A percentile compares a stretch with the other conserved stretches of the same genome.
phyloP scores from a whole-genome alignment of 2,797 vertebrate genomes.

The Carduelis carduelis region DNA sequence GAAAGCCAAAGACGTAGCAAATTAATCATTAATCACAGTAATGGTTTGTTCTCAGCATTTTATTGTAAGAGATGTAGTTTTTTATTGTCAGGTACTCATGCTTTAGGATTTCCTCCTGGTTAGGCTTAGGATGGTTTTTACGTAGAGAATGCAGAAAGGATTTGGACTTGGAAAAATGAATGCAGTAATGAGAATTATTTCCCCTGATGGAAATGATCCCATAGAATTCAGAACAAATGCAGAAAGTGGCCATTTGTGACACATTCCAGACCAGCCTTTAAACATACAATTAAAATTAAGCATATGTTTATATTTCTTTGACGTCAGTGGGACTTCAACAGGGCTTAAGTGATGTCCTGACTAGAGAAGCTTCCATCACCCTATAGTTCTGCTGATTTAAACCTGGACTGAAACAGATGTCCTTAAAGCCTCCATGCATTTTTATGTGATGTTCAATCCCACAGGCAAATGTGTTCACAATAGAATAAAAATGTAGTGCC shows the following conservation, averaged over 20 bases:
- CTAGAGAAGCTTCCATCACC: not conserved
- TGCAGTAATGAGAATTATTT: not conserved
- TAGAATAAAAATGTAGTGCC: not conserved
- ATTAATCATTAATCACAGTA: conserved; percentile 38
- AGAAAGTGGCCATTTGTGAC: not conserved
- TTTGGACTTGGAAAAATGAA: not conserved
- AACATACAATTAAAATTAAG: not conserved
- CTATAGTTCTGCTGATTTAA: not conserved
- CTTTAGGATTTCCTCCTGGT: not conserved
- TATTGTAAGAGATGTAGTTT: not conserved
- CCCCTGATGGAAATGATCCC: not conserved
- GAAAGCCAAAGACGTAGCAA: conserved; percentile 14
- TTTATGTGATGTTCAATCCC: not conserved
- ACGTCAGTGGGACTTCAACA: not conserved
- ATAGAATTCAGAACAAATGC: not conserved
- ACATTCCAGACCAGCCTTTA: not conserved
- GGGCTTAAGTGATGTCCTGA: not conserved
- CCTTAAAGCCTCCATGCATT: not conserved
- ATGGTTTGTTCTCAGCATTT: not conserved
- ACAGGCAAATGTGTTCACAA: not conserved
- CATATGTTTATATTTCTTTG: not conserved
- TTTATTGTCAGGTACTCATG: not conserved
- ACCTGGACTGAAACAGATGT: not conserved
- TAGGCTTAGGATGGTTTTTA: not conserved
- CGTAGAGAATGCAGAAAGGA: not conserved